These are phyloP conservation scores for Polydrusus cervinus DNA, from an alignment of 2,888 invertebrate species.

Conservation along the genomic window DNA sequence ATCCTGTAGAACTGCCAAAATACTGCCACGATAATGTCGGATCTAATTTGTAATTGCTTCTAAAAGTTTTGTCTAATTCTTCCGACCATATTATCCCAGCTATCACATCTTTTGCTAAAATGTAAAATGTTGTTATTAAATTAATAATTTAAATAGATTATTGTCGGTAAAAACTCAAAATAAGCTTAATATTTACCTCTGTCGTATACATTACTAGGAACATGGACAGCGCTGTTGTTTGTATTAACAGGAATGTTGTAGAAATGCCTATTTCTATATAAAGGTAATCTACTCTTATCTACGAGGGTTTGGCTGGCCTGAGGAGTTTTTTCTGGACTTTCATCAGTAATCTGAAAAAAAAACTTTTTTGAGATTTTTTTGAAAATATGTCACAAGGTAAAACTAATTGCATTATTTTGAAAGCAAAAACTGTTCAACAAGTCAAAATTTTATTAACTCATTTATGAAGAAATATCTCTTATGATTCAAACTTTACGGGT, in stretches of 20 bases:
- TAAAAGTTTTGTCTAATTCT: slow-evolving; percentile 91
- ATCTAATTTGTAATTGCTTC: slow-evolving; percentile 88
- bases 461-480: too few species aligned
- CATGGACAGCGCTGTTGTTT: slow-evolving; percentile 91
- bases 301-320: slow-evolving; percentile 72
- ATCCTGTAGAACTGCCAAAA: slow-evolving; percentile 97
- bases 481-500: too few species aligned
- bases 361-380: too few species aligned
- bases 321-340: slow-evolving; percentile 66
- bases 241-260: slow-evolving; percentile 85
- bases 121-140: slow-evolving; percentile 18
- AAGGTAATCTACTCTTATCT: slow-evolving; percentile 73
- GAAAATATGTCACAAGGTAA: too few species aligned
- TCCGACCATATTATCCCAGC: slow-evolving; percentile 97
- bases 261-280: slow-evolving; percentile 83
- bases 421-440: too few species aligned
- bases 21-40: slow-evolving; percentile 97
- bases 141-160: too few species aligned
- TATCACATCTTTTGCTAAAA: slow-evolving; percentile 86
- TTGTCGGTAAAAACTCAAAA: too few species aligned
- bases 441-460: too few species aligned
- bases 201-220: slow-evolving; percentile 96
- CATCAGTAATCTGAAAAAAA: slow-evolving; percentile 63
- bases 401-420: too few species aligned
- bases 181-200: slow-evolving; percentile 84